Evolutionary conservation across 2,888 invertebrate species (phyloP).

Genomic region (Dryococelus australis): DNA sequence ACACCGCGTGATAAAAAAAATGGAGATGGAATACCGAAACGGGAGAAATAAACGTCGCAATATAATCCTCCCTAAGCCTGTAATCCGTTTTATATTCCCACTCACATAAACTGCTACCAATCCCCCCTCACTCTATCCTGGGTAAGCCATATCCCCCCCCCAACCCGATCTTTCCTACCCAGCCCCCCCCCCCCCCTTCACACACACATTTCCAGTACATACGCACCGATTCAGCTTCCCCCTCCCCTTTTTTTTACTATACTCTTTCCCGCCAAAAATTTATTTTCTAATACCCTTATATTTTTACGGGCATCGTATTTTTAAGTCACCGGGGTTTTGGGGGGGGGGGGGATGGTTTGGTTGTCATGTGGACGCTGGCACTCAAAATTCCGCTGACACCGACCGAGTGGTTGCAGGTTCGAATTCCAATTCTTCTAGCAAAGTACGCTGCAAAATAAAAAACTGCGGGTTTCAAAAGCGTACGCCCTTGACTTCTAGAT

Average conservation of each 20-base stretch:
- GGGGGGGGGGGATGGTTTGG: neutral
- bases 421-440: no score
- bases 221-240: neutral
- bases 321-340: neutral
- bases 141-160: no score
- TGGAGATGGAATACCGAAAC: constrained; percentile 16
- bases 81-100: constrained; percentile 36
- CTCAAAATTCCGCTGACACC: no score
- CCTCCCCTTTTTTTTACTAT: neutral
- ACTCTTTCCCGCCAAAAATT: neutral
- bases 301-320: neutral
- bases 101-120: constrained; percentile 12
- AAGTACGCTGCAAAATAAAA: no score
- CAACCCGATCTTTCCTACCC: no score
- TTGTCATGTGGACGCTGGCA: no score
- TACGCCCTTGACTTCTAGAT: no score
- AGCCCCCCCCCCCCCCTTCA: no score
- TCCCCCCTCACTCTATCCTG: neutral
- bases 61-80: constrained; percentile 33
- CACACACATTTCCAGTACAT: no score
- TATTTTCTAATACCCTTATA: neutral
- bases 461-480: no score
- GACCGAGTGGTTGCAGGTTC: no score
- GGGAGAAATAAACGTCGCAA: constrained; percentile 30
- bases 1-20: neutral